A percentile compares a stretch with the other conserved stretches of the same genome.
phyloP scores from a whole-genome alignment of 2,888 invertebrate species.

The Apotomis betuletana region DNA sequence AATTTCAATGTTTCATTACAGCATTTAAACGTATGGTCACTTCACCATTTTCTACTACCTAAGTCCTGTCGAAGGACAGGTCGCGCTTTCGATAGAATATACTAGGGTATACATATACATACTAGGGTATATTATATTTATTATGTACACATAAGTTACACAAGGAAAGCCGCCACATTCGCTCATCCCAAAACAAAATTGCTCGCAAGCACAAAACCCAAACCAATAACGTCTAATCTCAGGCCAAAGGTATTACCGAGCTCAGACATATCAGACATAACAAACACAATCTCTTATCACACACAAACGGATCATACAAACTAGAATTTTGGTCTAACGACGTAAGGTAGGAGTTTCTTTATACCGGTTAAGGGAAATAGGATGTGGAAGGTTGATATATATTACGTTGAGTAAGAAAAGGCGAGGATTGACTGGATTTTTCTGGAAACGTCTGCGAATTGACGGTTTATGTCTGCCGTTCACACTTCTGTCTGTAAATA shows the following conservation, averaged over 20 bases:
- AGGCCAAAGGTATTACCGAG: constrained; percentile 33
- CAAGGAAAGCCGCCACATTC: constrained; percentile 1
- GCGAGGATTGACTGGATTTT: constrained; percentile 36
- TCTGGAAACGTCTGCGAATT: constrained; percentile 20
- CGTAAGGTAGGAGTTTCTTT: background rate
- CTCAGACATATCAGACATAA: constrained; percentile 31
- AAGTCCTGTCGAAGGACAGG: no score
- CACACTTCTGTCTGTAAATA: constrained; percentile 8
- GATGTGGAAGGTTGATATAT: background rate
- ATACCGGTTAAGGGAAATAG: background rate
- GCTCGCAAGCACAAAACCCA: constrained; percentile 28
- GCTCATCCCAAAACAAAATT: constrained; percentile 18
- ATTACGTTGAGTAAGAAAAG: constrained; percentile 26
- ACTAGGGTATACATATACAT: no score
- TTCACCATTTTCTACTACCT: no score
- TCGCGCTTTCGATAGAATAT: no score
- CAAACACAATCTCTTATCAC: constrained; percentile 3
- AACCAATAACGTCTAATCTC: constrained; percentile 40
- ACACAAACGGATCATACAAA: background rate
- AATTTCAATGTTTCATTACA: no score
- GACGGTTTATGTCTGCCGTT: constrained; percentile 25
- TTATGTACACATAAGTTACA: background rate
- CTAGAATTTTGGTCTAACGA: background rate
- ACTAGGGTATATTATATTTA: no score
- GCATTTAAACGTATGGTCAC: no score